Evolutionary conservation across 2,113 vertebrate species (phyloP), one percentile per base, ranked within the genome.

Genomic region (Stigmatopora argus): DNA sequence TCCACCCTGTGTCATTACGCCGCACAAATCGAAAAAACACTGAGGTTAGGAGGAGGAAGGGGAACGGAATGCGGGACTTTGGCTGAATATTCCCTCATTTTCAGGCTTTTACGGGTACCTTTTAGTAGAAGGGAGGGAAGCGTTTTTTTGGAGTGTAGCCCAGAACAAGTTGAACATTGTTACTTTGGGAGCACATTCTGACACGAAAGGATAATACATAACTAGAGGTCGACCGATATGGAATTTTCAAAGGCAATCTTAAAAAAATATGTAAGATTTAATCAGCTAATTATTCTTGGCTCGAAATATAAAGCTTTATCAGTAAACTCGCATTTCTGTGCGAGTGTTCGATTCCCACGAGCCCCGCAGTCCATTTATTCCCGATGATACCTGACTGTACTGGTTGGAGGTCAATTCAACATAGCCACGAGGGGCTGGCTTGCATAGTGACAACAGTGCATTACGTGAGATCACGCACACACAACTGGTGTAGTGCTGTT

Each of bases 1-100:
- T 90, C 93, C 94, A 93, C 94, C 93, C 93, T 91, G 89, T 90
- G 89, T 94, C 93, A 92, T 95, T 94, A 93, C 93, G 91, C 91
- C 89, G 87, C 91, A 90, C 93, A 92, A 91, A 93, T 93, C 77
- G 92, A 90, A 88, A 91, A 79, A 84, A 86, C 78, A 87, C 86
- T 83, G 77, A 51, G 11, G 75, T 56, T 56, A 76, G 69, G 62
- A 62, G 73, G 78, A 69, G 65, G 62, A 69, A 65, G 66, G 62
- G 63, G 67, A 57, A 69, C 73, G 74, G 57, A 66, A 56, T 69
- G 70, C 7, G 62, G 21, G 62, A 35, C 47, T 77, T 64, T 26
- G 49, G 49, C 31, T 61, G 52, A 41, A 34, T 52, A 17, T 51
- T 68, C 52, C 53, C 38, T 60, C 35, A 23, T 61, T 61, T 19